phyloP scores from a whole-genome alignment of 1,140 invertebrate species.

The Chymomyza costata region DNA sequence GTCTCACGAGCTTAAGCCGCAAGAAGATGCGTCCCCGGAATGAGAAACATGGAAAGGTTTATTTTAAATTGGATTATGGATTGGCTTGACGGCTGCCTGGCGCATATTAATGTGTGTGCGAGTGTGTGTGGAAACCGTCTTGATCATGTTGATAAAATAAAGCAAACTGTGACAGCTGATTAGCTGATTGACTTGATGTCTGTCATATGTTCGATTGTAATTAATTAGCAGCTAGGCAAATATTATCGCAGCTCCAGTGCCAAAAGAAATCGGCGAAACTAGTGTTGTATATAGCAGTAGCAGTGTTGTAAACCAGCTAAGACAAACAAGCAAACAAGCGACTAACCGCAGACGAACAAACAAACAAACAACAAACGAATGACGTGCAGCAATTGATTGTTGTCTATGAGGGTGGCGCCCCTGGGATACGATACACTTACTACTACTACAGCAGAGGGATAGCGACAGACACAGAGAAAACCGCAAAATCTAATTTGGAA shows the following conservation, averaged over 20 bases:
- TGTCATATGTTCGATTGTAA: conserved; percentile 22
- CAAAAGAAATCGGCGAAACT: conserved; percentile 6
- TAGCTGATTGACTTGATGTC: too few relatives aligned
- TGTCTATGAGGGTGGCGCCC: conserved; percentile 3
- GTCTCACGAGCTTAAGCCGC: background rate
- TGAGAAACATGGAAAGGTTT: conserved; percentile 10
- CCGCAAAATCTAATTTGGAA: conserved; percentile 64
- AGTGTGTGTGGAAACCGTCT: too few relatives aligned
- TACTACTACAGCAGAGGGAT: too few relatives aligned
- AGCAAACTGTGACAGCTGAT: conserved; percentile 16
- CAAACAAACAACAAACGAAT: conserved; percentile 48
- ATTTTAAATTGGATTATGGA: conserved; percentile 66
- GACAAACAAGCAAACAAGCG: conserved; percentile 10
- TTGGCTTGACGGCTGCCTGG: conserved; percentile 16
- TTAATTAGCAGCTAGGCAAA: conserved; percentile 50
- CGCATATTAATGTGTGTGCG: conserved; percentile 7
- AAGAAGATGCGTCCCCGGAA: conserved; percentile 26
- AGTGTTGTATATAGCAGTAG: too few relatives aligned
- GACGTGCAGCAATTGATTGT: conserved; percentile 27
- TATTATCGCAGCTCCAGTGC: conserved; percentile 11
- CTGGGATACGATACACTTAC: background rate
- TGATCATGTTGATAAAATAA: too few relatives aligned
- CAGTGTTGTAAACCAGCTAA: conserved; percentile 4
- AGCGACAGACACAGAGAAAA: conserved; percentile 18
- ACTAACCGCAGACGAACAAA: conserved; percentile 39